Evolutionary conservation across 2,888 invertebrate species (phyloP).

Genomic region (Lycia hirtaria): DNA sequence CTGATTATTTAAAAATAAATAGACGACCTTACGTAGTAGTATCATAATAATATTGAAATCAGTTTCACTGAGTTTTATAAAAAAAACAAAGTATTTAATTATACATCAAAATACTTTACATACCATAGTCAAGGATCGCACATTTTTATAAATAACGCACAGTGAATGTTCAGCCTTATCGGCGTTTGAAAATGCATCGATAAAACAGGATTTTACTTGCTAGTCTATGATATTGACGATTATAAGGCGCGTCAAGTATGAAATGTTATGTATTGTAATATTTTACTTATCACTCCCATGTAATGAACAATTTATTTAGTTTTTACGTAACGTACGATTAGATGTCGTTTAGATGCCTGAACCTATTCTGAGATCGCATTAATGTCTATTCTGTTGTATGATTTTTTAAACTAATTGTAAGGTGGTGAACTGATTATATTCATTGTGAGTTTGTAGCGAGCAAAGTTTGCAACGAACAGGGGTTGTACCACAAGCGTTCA

Average conservation of each 20-base stretch:
- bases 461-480: too few species aligned
- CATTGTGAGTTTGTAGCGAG: too few species aligned
- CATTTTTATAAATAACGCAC: background rate
- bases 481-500: too few species aligned
- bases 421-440: too few species aligned
- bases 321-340: slow-evolving; percentile 44
- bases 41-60: too few species aligned
- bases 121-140: too few species aligned
- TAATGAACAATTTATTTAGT: slow-evolving; percentile 43
- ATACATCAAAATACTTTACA: too few species aligned
- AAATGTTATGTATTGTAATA: slow-evolving; percentile 38
- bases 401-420: too few species aligned
- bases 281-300: slow-evolving; percentile 27
- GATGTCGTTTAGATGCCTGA: slow-evolving; percentile 55
- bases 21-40: too few species aligned
- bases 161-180: background rate
- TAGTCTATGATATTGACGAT: slow-evolving; percentile 60
- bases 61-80: too few species aligned
- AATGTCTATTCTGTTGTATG: slow-evolving; percentile 14
- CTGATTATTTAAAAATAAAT: too few species aligned
- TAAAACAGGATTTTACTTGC: slow-evolving; percentile 52
- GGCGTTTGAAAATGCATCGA: slow-evolving; percentile 33
- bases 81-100: too few species aligned
- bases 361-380: slow-evolving; percentile 48
- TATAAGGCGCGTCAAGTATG: slow-evolving; percentile 41